These are phyloP conservation scores for Pomatorhinus ruficollis DNA, from an alignment of 2,113 vertebrate species.

Conservation along the genomic window DNA sequence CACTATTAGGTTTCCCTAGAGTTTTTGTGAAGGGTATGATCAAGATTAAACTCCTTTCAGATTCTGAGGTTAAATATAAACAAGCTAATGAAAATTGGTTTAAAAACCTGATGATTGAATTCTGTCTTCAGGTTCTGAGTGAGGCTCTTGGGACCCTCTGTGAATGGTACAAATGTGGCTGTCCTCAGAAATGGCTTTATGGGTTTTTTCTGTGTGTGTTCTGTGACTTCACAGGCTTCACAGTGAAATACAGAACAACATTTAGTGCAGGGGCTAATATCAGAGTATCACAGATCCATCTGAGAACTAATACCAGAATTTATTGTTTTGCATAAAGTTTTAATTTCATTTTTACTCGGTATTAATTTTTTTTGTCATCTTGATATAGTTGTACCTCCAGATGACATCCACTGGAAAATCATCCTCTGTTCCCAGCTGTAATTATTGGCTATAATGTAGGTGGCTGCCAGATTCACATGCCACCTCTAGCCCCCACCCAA, in stretches of 20 bases:
- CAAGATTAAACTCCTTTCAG: background rate
- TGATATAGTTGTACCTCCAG: background rate
- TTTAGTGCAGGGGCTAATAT: background rate
- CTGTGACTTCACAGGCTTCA: background rate
- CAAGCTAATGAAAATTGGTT: background rate
- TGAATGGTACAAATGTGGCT: background rate
- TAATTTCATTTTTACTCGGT: background rate
- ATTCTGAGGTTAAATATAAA: background rate
- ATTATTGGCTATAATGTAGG: background rate
- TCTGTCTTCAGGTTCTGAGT: background rate
- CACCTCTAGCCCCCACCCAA: accelerated
- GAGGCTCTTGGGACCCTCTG: background rate
- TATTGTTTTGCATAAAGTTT: background rate
- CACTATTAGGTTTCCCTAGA: background rate
- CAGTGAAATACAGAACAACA: background rate
- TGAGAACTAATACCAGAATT: background rate
- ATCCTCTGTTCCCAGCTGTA: background rate
- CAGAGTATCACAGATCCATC: background rate
- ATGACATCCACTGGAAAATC: background rate
- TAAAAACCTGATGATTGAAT: background rate
- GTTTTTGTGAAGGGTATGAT: background rate
- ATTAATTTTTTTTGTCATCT: background rate
- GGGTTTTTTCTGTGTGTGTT: background rate
- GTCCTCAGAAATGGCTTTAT: background rate
- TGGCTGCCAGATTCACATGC: background rate